Conservation (phyloP, 2,888 invertebrate genomes). For the Cactoblastis cactorum region DNA sequence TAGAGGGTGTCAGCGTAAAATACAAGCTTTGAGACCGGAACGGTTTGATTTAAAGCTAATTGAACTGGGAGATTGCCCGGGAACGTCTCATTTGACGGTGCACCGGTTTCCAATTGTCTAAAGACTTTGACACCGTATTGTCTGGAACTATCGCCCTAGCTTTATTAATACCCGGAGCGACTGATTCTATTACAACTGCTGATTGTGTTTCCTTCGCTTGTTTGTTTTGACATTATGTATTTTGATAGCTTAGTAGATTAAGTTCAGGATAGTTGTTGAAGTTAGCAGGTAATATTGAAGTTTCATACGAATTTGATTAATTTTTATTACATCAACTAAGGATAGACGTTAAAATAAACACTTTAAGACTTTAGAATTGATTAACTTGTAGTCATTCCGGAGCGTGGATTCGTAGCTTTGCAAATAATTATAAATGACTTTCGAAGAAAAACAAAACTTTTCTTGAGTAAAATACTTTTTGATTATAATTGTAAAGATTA, state of each 20-base stretch:
- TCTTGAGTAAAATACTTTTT: no score
- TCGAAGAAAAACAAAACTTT: no score
- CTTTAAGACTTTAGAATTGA: no score
- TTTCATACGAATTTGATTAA: background rate
- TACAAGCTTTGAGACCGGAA: slow-evolving; percentile 27
- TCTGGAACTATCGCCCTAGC: slow-evolving; percentile 40
- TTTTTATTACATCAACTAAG: no score
- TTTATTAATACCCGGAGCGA: slow-evolving; percentile 10
- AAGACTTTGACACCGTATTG: slow-evolving; percentile 48
- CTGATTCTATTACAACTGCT: slow-evolving; percentile 8
- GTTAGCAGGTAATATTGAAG: background rate
- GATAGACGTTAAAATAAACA: no score
- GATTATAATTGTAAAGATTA: background rate
- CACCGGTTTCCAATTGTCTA: slow-evolving; percentile 68
- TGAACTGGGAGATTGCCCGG: slow-evolving; percentile 67
- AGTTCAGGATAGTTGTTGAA: background rate
- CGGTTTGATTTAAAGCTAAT: slow-evolving; percentile 71
- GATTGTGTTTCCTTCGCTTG: slow-evolving; percentile 5
- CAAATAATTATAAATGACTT: no score
- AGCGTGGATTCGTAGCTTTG: no score
- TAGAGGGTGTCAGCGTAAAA: slow-evolving; percentile 22
- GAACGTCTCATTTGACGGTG: slow-evolving; percentile 72
- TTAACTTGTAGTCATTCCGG: no score
- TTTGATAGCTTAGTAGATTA: background rate
- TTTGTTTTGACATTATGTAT: slow-evolving; percentile 1